These are phyloP conservation scores for Eumaeus atala DNA, from an alignment of 1,140 invertebrate species.

Conservation along the genomic window DNA sequence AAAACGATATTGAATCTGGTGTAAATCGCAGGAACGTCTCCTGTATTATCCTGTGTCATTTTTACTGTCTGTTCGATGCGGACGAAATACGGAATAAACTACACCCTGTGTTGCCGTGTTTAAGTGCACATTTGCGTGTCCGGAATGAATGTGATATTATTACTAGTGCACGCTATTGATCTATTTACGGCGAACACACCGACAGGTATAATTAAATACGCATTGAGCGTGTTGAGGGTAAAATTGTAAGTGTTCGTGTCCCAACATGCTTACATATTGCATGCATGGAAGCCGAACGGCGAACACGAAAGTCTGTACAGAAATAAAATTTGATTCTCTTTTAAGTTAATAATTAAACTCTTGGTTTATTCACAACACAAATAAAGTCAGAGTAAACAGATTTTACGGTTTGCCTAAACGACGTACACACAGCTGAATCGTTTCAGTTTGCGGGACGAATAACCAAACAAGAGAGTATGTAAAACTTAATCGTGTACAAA, in stretches of 20 bases:
- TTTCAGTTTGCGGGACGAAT: no score
- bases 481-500: no score
- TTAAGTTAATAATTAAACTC: no score
- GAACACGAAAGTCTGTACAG: no score
- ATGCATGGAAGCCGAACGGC: no score
- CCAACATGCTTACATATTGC: no score
- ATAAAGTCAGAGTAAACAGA: no score
- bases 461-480: no score
- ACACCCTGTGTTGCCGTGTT: neutral
- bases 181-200: slow-evolving; percentile 42
- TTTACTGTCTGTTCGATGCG: neutral
- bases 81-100: neutral
- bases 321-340: no score
- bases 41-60: neutral
- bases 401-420: no score
- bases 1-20: slow-evolving; percentile 1
- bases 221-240: slow-evolving; percentile 18
- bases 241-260: neutral
- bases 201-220: slow-evolving; percentile 35
- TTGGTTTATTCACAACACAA: no score
- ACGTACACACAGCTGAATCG: no score
- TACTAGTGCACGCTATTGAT: slow-evolving; percentile 36
- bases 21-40: neutral
- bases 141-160: slow-evolving; percentile 21
- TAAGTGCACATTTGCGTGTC: neutral